phyloP scores from a whole-genome alignment of 2,113 vertebrate species.

The Grammomys surdaster region DNA sequence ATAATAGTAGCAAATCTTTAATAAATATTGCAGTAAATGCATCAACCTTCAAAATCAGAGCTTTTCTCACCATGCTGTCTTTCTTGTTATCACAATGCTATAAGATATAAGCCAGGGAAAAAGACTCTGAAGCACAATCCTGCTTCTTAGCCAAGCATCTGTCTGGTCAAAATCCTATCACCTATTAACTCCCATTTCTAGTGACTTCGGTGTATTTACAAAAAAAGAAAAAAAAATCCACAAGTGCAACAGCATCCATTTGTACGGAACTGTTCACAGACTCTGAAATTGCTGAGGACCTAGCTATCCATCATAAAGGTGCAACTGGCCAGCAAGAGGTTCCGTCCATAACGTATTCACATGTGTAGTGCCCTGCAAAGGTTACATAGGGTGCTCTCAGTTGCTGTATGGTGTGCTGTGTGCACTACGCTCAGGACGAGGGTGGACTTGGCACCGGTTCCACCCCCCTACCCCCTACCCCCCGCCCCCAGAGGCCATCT shows the following conservation, averaged over 20 bases:
- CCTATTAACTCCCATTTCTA: neutral
- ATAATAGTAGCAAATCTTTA: constrained; percentile 15
- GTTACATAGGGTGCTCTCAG: neutral
- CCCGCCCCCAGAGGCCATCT: neutral
- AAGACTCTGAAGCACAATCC: neutral
- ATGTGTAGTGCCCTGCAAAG: neutral
- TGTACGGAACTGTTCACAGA: neutral
- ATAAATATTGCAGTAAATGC: constrained; percentile 12
- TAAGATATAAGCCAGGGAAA: constrained; percentile 7
- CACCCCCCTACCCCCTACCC: neutral
- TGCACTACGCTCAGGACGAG: neutral
- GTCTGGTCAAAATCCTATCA: neutral
- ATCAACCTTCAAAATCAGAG: constrained; percentile 46
- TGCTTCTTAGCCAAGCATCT: constrained; percentile 47
- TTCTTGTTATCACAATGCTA: neutral
- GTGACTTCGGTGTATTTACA: neutral
- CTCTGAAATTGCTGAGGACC: neutral
- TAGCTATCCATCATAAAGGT: neutral
- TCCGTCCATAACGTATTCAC: neutral
- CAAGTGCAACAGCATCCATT: neutral
- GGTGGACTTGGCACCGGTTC: neutral
- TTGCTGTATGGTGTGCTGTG: fast-evolving
- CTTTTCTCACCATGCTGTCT: neutral
- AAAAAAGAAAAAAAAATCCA: neutral
- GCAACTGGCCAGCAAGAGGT: too few species aligned